Base-by-base conservation (phyloP, 2,113 vertebrate genomes). In the Channa maculata region DNA sequence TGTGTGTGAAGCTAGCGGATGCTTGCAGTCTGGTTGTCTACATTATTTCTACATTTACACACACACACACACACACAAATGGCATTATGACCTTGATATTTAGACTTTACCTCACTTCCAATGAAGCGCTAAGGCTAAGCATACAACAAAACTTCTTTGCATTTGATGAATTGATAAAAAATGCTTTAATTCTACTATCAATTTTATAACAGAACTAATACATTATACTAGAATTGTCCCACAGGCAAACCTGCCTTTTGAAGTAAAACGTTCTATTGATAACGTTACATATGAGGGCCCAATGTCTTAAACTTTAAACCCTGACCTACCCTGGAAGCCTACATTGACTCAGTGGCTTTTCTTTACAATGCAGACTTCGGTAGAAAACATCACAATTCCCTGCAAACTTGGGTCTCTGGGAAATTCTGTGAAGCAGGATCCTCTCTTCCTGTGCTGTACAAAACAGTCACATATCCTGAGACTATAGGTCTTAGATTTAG, bases 401-500 rank as follows among this genome's bases (percentile, higher is more conserved):
- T 48, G 36, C 7, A 63, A 80, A 73, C 36, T 48, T n/a, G n/a
- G 12, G 24, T 44, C 6, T 0, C n/a, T 11, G 54, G 51, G 36
- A 61, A 70, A 71, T 44, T 24, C 24, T 51, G 6, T 59, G 50
- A 69, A 71, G 46, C 41, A 70, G 34, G 34, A 53, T 68, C 12
- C 8, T 67, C 39, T 65, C 8, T 66, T 63, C 57, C 52, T 60
- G 7, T 57, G 61, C 50, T 33, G 54, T 43, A 63, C 14, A 36
- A 39, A 71, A 82, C 52, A 48, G 43, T 37, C 49, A 24, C 37
- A 64, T 55, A 84, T 66, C 57, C 38, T 33, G 37, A 36, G 69
- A 74, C 60, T 86, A 11, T 8, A 13, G 13, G 63, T 43, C 44
- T 49, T 15, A 74, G 67, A 68, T 52, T 59, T 45, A 70, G 54